Evolutionary conservation across 2,113 vertebrate species (phyloP).

Genomic region (Bambusicola thoracicus): DNA sequence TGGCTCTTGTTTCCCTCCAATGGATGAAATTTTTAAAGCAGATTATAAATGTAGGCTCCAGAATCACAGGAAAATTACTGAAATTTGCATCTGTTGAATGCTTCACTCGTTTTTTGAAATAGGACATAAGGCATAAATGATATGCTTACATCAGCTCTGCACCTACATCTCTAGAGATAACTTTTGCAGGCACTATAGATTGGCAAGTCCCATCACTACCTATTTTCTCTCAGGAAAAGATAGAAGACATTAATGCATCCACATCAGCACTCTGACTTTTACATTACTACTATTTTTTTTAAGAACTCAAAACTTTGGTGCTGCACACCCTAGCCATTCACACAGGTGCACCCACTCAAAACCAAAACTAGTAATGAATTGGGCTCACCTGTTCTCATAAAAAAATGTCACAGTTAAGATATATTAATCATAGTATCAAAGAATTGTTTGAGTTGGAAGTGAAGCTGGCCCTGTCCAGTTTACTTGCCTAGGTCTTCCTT

Average conservation of each 20-base stretch:
- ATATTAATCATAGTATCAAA: too few species aligned
- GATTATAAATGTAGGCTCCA: background rate
- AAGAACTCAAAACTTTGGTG: background rate
- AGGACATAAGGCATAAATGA: background rate
- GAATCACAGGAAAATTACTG: background rate
- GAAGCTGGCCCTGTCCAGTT: background rate
- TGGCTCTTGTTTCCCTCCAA: rapidly evolving
- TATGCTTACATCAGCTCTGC: background rate
- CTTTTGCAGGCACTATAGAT: background rate
- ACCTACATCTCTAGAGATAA: background rate
- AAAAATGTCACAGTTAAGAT: background rate
- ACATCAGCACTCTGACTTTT: background rate
- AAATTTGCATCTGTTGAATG: background rate
- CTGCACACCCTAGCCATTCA: background rate
- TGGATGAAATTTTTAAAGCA: background rate
- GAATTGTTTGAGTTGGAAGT: too few species aligned
- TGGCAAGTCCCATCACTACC: background rate
- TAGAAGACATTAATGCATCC: background rate
- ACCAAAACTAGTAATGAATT: background rate
- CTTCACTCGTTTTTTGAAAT: background rate
- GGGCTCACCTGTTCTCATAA: background rate
- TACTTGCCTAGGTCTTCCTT: background rate
- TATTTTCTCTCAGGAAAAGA: background rate
- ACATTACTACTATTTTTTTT: background rate
- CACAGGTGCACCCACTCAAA: rapidly evolving